Evolutionary conservation across 2,888 invertebrate species (phyloP), one percentile per base, ranked within the genome.

Genomic region (Ichneumon xanthorius): DNA sequence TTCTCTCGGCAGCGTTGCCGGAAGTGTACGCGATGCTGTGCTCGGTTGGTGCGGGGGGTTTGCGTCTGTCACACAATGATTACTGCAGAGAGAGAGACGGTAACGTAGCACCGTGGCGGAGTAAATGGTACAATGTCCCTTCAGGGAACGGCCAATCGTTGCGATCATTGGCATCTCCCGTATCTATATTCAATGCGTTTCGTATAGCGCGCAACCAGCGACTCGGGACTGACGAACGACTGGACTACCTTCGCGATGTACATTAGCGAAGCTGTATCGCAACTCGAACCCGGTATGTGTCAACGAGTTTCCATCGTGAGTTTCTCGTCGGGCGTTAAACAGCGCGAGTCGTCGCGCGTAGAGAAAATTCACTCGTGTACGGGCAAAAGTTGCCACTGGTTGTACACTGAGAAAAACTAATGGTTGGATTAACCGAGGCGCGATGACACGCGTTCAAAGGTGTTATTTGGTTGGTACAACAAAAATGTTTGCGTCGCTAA

Each of bases 51-150:
- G 22, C 11, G 26, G 26, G 53, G 53, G 58, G 26, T 19, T 19
- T 80, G 63, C 50, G 67, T 65, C 72, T 45, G 37, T 80, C 80
- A 80, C 40, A 55, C 55, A 26, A 33, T 80, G 72, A 71, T 50
- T 71, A 70, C 65, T 45, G 30, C 19, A 48, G 40, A 61, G 58
- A 63, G 50, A 67, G 37, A 30, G 72, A 58, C 14, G 16, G 30
- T 61, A 61, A 30, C 30, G 61, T 6, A 33, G 33, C 26, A 26
- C 7, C 26, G 26, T 7, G 9, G 53, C 14, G 58, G 19, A n/a
- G 58, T 45, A 58, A 73, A 73, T 61, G 58, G 16, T 45, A 58
- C 72, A 61, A 26, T 58, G 58, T 58, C n/a, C 37, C 72, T 73
- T 16, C 22, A n/a, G 58, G 16, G 3, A 19, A 40, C 16, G 72